Evolutionary conservation across 1,140 invertebrate species (phyloP).

Genomic region (Rhynchophorus ferrugineus): DNA sequence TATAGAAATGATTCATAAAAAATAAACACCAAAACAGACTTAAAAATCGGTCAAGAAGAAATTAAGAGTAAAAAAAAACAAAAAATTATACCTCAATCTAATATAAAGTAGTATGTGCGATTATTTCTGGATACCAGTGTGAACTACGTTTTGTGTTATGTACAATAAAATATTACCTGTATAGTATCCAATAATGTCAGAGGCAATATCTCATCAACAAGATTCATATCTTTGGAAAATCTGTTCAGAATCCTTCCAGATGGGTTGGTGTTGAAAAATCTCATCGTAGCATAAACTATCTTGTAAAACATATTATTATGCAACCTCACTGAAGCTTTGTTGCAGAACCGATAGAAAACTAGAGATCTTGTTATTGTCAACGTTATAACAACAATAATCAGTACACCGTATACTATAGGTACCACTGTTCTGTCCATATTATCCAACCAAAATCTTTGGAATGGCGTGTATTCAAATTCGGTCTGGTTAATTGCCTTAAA

Average conservation of each 20-base stretch:
- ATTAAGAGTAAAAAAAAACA: not conserved
- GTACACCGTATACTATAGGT: not conserved
- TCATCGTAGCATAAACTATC: constrained; percentile 72
- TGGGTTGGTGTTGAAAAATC: constrained; percentile 83
- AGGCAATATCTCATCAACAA: constrained; percentile 78
- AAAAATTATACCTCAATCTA: too few species aligned
- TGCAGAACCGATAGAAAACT: constrained; percentile 70
- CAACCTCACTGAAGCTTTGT: constrained; percentile 66
- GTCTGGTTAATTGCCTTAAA: not conserved
- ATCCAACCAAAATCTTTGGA: constrained; percentile 56
- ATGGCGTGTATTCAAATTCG: constrained; percentile 45
- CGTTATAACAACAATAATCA: constrained; percentile 20
- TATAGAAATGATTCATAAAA: too few species aligned
- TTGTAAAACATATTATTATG: constrained; percentile 82
- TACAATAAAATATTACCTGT: too few species aligned
- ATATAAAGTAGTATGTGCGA: too few species aligned
- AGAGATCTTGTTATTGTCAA: constrained; percentile 55
- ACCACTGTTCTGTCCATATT: constrained; percentile 68
- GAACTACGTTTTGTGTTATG: too few species aligned
- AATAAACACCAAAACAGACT: too few species aligned
- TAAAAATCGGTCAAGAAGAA: not conserved
- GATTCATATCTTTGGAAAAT: constrained; percentile 69
- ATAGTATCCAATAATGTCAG: constrained; percentile 67
- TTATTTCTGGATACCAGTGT: too few species aligned
- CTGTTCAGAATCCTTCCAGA: constrained; percentile 65